phyloP scores from a whole-genome alignment of 2,797 vertebrate genomes.

The Tympanoctomys barrerae region DNA sequence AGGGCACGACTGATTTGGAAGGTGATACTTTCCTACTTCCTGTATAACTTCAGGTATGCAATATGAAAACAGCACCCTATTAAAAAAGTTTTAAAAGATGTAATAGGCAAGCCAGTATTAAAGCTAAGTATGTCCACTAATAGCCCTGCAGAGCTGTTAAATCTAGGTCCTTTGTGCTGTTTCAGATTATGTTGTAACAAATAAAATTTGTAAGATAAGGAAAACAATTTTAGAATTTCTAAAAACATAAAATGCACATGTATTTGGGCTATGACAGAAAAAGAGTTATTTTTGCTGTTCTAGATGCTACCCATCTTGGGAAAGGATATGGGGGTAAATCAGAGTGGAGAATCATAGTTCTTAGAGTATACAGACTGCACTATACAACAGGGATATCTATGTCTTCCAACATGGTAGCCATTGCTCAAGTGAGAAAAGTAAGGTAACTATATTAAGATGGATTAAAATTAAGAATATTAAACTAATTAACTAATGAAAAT shows the following conservation, averaged over 20 bases:
- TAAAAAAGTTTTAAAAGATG: background rate
- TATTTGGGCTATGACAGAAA: background rate
- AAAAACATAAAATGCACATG: background rate
- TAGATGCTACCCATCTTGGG: background rate
- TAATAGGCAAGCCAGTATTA: conserved; percentile 73
- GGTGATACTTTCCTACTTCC: conserved; percentile 27
- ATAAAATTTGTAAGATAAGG: background rate
- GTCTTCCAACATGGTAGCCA: background rate
- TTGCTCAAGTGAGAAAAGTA: background rate
- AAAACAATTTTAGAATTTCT: conserved; percentile 35
- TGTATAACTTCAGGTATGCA: conserved; percentile 1
- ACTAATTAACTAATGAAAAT: conserved; percentile 17
- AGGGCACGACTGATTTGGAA: conserved; percentile 30
- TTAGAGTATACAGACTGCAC: fast-evolving
- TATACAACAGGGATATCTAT: background rate
- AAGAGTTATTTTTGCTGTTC: background rate
- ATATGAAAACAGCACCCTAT: conserved; percentile 48
- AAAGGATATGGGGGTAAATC: too few species aligned
- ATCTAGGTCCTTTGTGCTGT: background rate
- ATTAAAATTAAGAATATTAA: conserved; percentile 9
- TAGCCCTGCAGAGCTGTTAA: conserved; percentile 31
- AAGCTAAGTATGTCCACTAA: conserved; percentile 70
- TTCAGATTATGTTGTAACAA: background rate
- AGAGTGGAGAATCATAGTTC: background rate
- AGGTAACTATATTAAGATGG: background rate